These are phyloP conservation scores for Pempheris klunzingeri DNA, from an alignment of 2,797 vertebrate species.

Conservation along the genomic window DNA sequence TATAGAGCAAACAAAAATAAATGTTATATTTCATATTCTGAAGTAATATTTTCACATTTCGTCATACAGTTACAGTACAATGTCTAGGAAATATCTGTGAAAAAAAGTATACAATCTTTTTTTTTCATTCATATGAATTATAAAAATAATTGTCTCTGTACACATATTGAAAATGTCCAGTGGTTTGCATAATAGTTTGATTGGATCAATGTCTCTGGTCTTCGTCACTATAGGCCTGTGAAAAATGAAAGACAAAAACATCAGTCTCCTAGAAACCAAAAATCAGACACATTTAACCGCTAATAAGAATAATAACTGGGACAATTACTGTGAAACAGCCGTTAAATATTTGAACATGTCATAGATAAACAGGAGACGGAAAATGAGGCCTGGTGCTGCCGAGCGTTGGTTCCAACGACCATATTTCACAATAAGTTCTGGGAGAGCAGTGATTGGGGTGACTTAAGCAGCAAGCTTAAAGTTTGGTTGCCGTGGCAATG, in stretches of 20 bases:
- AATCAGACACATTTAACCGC: conserved; percentile 77
- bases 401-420: conserved; percentile 57
- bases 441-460: conserved; percentile 58
- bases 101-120: conserved; percentile 87
- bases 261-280: conserved; percentile 80
- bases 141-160: conserved; percentile 86
- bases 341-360: conserved; percentile 81
- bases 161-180: conserved; percentile 86
- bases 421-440: conserved; percentile 72
- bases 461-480: conserved; percentile 60
- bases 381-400: conserved; percentile 73
- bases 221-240: conserved; percentile 85
- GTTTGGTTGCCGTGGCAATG: conserved; percentile 75
- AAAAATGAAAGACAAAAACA: conserved; percentile 77
- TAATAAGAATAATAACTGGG: conserved; percentile 79
- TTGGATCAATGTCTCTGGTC: conserved; percentile 76
- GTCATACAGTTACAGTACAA: conserved; percentile 78
- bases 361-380: conserved; percentile 81
- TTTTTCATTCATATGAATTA: conserved; percentile 75
- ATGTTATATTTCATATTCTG: conserved; percentile 76
- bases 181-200: conserved; percentile 88
- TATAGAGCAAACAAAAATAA: conserved; percentile 80
- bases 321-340: conserved; percentile 77
- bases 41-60: conserved; percentile 73
- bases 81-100: conserved; percentile 86